phyloP scores from a whole-genome alignment of 2,113 vertebrate species.

The Saimiri boliviensis region DNA sequence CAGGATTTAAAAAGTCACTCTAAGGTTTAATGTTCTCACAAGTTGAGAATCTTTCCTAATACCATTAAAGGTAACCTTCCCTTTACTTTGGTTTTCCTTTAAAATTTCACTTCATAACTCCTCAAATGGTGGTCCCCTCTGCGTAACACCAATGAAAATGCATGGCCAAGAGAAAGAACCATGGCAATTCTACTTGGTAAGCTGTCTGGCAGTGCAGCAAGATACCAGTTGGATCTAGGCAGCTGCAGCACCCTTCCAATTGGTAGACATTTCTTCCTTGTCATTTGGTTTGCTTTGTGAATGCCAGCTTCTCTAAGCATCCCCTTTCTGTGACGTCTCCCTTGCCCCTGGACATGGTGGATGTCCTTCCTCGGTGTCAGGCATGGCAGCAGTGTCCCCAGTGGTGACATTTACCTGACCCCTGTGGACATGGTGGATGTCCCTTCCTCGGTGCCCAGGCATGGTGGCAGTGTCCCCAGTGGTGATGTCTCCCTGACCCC shows the following conservation, averaged over 20 bases:
- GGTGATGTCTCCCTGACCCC: not conserved
- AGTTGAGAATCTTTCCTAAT: not conserved
- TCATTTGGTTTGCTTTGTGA: accelerated
- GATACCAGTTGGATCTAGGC: not conserved
- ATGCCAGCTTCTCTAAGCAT: not conserved
- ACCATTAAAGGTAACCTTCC: not conserved
- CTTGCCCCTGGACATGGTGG: accelerated
- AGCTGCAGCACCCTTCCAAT: too few relatives aligned
- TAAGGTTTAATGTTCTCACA: not conserved
- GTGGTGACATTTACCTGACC: not conserved
- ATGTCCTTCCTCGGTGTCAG: not conserved
- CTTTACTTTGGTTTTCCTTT: not conserved
- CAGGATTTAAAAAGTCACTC: not conserved
- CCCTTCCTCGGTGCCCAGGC: not conserved
- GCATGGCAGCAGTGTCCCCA: not conserved
- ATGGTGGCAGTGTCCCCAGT: not conserved
- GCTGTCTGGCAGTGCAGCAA: not conserved
- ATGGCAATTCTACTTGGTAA: accelerated
- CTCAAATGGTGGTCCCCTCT: not conserved
- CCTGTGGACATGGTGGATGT: accelerated
- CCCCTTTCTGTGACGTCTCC: not conserved
- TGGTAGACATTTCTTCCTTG: accelerated
- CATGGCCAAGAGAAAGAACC: not conserved
- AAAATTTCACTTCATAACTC: not conserved
- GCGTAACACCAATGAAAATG: not conserved